Evolutionary conservation across 92 coral and sea anemone genomes (phyloP), one percentile per base, ranked within the genome.

Genomic region (Parazoanthus atlanticus): DNA sequence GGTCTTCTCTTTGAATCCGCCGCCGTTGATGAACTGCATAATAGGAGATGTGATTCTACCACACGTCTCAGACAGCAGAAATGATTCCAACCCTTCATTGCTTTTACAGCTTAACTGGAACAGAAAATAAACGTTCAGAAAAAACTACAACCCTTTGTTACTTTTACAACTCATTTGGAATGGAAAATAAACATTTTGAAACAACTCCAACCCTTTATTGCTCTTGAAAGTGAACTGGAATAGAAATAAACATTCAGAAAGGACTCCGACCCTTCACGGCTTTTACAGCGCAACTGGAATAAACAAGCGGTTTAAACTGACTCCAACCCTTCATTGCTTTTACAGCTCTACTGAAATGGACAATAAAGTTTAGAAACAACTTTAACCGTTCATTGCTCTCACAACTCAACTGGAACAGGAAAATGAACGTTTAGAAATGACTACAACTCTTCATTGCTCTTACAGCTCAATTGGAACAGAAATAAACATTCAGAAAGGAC

Each of bases 11-110:
- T 84, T 84, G n/a, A 82, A 41, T 3, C 41, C 43, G 6, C 87
- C 66, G 64, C 87, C 65, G 28, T 84, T 84, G 19, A 84, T 84
- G 29, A 84, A 84, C 67, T 84, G 87, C 87, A 84, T 70, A 11
- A 84, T 84, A 16, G 87, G 87, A 8, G 87, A 84, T 19, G 87
- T 84, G 65, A 84, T 72, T 69, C 87, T 69, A 8, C 77, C 87
- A 26, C 87, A 84, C 1, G 87, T 84, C 16, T 70, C 87, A 0
- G 87, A 40, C 78, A 84, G 58, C 26, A 84, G 76, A 70, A 84
- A 84, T 1, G 78, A 84, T 10, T 84, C 78, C 12, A 84, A n/a
- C 30, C 78, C 66, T 1, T 84, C 78, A 9, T 46, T 70, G 74
- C 65, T 70, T 41, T 69, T 84, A 30, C 26, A 29, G 78, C 66